Percentiles rank a stretch among this genome's conserved stretches.
Conservation (phyloP, 1,140 invertebrate genomes). For the Theocolax elegans region DNA sequence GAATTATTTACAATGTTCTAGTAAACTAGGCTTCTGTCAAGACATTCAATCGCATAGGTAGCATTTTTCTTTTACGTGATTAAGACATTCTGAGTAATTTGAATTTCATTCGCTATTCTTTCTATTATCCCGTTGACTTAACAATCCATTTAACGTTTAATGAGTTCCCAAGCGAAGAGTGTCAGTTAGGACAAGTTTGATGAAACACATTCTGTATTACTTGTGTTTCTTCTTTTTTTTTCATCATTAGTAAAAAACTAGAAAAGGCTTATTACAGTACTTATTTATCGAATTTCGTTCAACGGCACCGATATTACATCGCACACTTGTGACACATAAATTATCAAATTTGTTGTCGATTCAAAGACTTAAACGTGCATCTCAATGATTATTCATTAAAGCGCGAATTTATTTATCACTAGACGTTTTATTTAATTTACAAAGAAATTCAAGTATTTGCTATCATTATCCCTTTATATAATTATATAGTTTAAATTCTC, state of each 20-base stretch:
- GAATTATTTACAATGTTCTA: conserved; percentile 36
- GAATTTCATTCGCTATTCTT: not conserved
- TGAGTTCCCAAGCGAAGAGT: not conserved
- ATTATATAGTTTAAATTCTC: too few relatives aligned
- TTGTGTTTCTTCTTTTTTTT: not conserved
- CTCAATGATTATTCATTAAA: too few relatives aligned
- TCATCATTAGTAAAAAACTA: conserved; percentile 44
- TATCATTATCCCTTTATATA: too few relatives aligned
- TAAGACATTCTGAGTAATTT: not conserved
- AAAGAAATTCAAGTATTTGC: not conserved
- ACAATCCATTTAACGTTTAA: conserved; percentile 9
- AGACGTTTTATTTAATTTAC: not conserved
- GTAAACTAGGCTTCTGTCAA: conserved; percentile 1
- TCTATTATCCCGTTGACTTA: not conserved
- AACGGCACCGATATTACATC: conserved; percentile 15
- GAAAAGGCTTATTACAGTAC: conserved; percentile 43
- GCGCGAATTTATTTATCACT: conserved; percentile 6
- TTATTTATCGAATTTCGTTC: conserved; percentile 34
- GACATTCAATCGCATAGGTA: not conserved
- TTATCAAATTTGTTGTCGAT: not conserved
- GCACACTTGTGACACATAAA: conserved; percentile 1
- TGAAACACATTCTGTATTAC: not conserved
- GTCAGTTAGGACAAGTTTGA: conserved; percentile 15
- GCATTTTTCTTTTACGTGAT: not conserved
- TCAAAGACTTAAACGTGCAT: not conserved